Percentiles rank a stretch among this genome's conserved stretches.
phyloP scores from a whole-genome alignment of 2,888 invertebrate species.

The Eilema caniola region DNA sequence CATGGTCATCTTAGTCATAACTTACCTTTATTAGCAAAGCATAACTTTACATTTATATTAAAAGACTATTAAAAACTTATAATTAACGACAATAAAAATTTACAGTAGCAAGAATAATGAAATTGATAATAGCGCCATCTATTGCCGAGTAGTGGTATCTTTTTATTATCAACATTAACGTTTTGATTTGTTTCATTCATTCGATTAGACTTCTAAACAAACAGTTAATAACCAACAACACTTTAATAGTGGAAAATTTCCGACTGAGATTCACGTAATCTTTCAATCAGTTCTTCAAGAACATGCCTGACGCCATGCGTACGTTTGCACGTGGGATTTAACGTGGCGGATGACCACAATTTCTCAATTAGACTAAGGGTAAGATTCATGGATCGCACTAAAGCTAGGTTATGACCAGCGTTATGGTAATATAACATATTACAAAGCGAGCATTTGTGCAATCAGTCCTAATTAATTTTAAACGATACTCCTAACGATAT shows the following conservation, averaged over 20 bases:
- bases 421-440: neutral
- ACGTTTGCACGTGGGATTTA: slow-evolving; percentile 18
- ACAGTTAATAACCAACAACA: neutral
- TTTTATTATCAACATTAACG: neutral
- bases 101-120: neutral
- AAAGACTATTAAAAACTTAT: neutral
- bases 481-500: too few relatives aligned
- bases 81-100: neutral
- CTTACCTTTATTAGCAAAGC: slow-evolving; percentile 31
- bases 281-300: slow-evolving; percentile 17
- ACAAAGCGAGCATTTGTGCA: neutral
- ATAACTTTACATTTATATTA: slow-evolving; percentile 22
- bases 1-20: slow-evolving; percentile 26
- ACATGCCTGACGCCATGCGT: slow-evolving; percentile 15
- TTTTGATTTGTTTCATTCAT: neutral
- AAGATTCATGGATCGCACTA: neutral
- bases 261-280: slow-evolving; percentile 6
- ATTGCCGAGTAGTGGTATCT: slow-evolving; percentile 61
- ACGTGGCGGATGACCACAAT: slow-evolving; percentile 30
- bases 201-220: neutral
- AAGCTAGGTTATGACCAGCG: neutral
- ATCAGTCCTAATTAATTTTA: too few relatives aligned
- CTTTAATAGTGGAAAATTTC: neutral
- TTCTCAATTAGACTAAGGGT: slow-evolving; percentile 16
- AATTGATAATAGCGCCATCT: slow-evolving; percentile 66